These are phyloP conservation scores for Lichenostomus cassidix DNA, from an alignment of 2,113 vertebrate species.

Conservation along the genomic window DNA sequence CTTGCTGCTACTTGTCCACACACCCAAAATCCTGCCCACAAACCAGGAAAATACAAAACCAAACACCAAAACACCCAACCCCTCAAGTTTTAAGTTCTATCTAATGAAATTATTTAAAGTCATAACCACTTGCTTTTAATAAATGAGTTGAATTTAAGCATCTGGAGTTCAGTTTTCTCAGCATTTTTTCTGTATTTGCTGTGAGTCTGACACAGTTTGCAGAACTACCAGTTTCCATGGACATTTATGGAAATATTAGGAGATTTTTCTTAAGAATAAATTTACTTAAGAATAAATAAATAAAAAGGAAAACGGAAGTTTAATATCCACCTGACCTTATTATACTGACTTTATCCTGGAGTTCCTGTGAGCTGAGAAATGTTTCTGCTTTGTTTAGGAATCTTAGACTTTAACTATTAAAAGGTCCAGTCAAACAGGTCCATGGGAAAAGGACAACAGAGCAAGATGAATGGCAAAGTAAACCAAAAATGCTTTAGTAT, in stretches of 20 bases:
- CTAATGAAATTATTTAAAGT: neutral
- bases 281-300: neutral
- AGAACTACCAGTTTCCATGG: neutral
- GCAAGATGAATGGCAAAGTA: constrained; percentile 3
- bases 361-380: neutral
- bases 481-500: neutral
- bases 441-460: neutral
- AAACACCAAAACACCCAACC: neutral
- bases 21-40: neutral
- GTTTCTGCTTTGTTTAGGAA: neutral
- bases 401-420: neutral
- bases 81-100: neutral
- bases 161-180: neutral
- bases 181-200: neutral
- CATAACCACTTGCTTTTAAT: neutral
- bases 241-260: neutral
- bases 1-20: neutral
- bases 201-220: neutral
- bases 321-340: neutral
- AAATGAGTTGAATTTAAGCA: neutral
- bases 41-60: neutral
- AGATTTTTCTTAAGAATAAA: neutral
- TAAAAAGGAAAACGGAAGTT: neutral
- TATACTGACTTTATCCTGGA: neutral
- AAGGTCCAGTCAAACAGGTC: neutral